These are phyloP conservation scores for Latrodectus geometricus DNA, from an alignment of 1,140 invertebrate species.

Conservation along the genomic window DNA sequence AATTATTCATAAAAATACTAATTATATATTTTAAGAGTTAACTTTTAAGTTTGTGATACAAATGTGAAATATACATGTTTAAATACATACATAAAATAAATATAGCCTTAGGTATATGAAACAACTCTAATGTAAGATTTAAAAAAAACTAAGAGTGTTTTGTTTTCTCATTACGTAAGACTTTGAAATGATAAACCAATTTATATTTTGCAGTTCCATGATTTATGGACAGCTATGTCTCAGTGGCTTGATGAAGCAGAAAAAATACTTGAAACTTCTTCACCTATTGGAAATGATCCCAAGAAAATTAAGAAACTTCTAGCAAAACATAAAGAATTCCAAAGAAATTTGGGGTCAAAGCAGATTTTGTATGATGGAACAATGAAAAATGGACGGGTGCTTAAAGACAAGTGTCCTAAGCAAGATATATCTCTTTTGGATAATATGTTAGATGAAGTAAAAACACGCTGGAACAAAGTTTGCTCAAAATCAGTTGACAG, in stretches of 20 bases:
- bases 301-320: slow-evolving; percentile 89
- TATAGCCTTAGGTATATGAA: no score
- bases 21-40: no score
- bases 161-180: no score
- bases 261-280: slow-evolving; percentile 72
- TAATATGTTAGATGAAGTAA: slow-evolving; percentile 88
- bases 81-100: no score
- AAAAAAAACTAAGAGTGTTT: no score
- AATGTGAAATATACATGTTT: no score
- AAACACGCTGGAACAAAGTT: slow-evolving; percentile 92
- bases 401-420: slow-evolving; percentile 94
- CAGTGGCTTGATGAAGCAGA: slow-evolving; percentile 92
- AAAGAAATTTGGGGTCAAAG: slow-evolving; percentile 90
- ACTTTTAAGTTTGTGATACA: no score
- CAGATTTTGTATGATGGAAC: slow-evolving; percentile 90
- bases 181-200: no score
- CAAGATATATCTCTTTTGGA: slow-evolving; percentile 85
- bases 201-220: slow-evolving; percentile 77
- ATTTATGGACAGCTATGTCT: slow-evolving; percentile 80
- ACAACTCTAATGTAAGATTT: no score
- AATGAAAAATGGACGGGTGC: slow-evolving; percentile 87
- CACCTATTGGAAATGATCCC: slow-evolving; percentile 82
- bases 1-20: no score
- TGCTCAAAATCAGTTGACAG: slow-evolving; percentile 93
- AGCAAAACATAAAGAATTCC: slow-evolving; percentile 93